phyloP scores from a whole-genome alignment of 2,797 vertebrate species.

The Pangasius sanitwongsei region DNA sequence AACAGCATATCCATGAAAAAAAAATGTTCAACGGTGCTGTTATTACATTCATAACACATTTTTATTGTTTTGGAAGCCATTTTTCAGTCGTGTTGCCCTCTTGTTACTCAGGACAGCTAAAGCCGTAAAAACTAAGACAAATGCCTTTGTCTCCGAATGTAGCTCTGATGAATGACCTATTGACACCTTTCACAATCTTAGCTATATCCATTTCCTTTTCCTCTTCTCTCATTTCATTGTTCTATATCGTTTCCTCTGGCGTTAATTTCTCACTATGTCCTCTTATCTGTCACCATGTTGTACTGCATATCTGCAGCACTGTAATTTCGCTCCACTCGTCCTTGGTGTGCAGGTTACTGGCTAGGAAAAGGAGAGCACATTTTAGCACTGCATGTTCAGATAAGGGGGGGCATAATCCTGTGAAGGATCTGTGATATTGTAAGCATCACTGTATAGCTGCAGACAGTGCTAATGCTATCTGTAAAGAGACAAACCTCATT shows the following conservation, averaged over 20 bases:
- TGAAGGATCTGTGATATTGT: neutral
- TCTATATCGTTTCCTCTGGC: slow-evolving; percentile 51
- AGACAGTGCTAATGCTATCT: neutral
- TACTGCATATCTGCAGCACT: slow-evolving; percentile 19
- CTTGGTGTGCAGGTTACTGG: slow-evolving; percentile 36
- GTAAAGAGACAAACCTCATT: neutral
- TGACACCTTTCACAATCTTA: neutral
- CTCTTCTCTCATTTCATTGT: neutral
- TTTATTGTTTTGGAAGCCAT: neutral
- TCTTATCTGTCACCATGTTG: slow-evolving; percentile 20
- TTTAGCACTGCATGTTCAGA: neutral
- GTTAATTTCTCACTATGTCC: slow-evolving; percentile 62
- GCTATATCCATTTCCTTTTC: neutral
- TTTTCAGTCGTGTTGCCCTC: neutral
- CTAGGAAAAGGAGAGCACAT: neutral
- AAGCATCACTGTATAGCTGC: neutral
- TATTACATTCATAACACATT: neutral
- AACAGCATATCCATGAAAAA: neutral
- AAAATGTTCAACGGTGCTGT: neutral
- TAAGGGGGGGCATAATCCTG: neutral
- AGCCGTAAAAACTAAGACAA: neutral
- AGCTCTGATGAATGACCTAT: neutral
- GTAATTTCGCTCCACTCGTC: slow-evolving; percentile 5
- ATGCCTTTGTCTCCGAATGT: neutral
- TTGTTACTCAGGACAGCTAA: neutral